phyloP scores from a whole-genome alignment of 2,113 vertebrate species.

The Picathartes gymnocephalus region DNA sequence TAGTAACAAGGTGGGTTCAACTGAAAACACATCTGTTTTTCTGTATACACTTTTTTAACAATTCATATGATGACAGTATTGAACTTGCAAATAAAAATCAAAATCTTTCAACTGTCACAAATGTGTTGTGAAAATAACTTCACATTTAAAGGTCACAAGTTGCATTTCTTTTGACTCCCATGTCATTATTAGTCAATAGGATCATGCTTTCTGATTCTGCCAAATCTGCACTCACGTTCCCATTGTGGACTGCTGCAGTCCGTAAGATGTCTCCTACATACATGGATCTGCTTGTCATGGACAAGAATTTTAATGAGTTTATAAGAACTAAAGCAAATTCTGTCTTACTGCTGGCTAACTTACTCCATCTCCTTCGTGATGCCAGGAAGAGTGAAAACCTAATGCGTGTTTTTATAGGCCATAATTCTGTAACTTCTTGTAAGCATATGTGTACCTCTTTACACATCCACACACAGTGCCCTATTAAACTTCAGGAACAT shows the following conservation, averaged over 20 bases:
- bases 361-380: neutral
- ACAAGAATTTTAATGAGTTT: neutral
- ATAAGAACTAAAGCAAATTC: neutral
- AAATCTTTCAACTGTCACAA: neutral
- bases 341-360: neutral
- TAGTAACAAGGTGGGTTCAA: neutral
- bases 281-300: neutral
- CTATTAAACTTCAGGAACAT: neutral
- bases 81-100: neutral
- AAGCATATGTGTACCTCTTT: neutral
- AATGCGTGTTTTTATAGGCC: neutral
- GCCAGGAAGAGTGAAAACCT: neutral
- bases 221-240: neutral
- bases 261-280: neutral
- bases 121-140: neutral
- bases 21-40: neutral
- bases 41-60: accelerated
- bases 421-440: neutral
- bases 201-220: neutral
- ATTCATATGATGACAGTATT: neutral
- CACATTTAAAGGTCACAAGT: neutral
- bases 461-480: neutral
- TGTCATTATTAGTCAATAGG: neutral
- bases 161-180: neutral
- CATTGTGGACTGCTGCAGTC: neutral